These are phyloP conservation scores for Varecia variegata DNA, from an alignment of 2,797 vertebrate species.

Conservation along the genomic window DNA sequence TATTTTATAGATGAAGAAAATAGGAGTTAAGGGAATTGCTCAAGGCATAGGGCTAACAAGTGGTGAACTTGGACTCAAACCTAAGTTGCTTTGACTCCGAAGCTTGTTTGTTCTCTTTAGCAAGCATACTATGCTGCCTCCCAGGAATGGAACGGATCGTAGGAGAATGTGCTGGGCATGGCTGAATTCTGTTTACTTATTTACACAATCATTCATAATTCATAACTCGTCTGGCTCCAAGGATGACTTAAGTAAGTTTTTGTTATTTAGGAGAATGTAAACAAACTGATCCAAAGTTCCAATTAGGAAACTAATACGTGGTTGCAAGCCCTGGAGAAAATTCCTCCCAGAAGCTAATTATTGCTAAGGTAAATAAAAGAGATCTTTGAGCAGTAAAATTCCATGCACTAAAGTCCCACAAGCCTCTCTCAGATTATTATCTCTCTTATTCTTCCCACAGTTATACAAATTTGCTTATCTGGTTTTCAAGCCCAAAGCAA, in stretches of 20 bases:
- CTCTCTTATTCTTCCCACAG: neutral
- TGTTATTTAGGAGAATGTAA: neutral
- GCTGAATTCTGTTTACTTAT: neutral
- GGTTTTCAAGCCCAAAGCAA: neutral
- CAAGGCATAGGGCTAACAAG: neutral
- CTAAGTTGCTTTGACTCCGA: neutral
- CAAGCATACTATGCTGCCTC: neutral
- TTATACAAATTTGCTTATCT: neutral
- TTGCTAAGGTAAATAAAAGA: neutral
- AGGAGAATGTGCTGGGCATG: neutral
- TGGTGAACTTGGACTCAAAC: neutral
- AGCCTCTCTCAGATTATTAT: neutral
- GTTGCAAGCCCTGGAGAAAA: neutral
- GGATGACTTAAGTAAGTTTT: neutral
- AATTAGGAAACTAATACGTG: neutral
- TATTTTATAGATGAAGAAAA: neutral
- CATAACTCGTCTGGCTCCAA: neutral
- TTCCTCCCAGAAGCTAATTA: neutral
- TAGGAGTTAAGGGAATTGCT: neutral
- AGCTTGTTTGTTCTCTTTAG: neutral
- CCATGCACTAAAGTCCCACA: neutral
- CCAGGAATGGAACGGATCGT: neutral
- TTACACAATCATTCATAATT: slow-evolving; percentile 2
- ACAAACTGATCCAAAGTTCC: neutral
- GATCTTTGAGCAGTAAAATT: neutral